These are phyloP conservation scores for Pica pica DNA, from an alignment of 2,113 vertebrate genomes.

Conservation along the genomic window DNA sequence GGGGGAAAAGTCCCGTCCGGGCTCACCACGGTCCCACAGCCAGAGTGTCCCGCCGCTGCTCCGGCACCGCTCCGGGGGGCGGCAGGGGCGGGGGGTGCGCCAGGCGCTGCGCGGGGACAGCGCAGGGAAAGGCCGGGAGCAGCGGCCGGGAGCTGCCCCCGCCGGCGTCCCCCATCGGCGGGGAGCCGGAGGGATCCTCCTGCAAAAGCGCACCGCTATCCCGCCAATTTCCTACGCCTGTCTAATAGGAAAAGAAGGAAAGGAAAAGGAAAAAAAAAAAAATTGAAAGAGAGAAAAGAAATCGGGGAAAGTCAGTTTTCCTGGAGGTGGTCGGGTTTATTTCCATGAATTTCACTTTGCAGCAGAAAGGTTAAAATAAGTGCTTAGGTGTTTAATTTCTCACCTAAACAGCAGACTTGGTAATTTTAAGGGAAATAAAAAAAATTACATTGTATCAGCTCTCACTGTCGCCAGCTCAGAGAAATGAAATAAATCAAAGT, in stretches of 20 bases:
- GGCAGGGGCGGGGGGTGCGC: background rate
- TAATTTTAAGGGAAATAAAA: constrained; percentile 76
- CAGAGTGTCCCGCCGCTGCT: background rate
- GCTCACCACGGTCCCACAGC: background rate
- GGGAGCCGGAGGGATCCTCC: background rate
- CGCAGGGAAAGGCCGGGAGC: background rate
- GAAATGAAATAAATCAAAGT: constrained; percentile 85
- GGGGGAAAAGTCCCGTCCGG: background rate
- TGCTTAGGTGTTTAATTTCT: constrained; percentile 76
- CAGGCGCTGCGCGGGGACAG: background rate
- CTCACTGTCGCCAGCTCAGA: constrained; percentile 76
- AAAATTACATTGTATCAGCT: constrained; percentile 77
- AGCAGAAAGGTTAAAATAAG: constrained; percentile 44
- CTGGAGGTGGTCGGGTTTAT: constrained; percentile 7
- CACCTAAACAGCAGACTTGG: constrained; percentile 65
- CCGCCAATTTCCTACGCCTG: background rate
- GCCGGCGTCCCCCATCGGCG: background rate
- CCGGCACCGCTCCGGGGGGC: background rate
- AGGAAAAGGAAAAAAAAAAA: background rate
- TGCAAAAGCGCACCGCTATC: background rate
- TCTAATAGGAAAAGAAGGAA: background rate
- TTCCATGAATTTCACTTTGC: constrained; percentile 49
- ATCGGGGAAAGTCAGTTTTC: background rate
- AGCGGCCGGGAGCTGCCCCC: background rate
- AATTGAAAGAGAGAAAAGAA: background rate